Percentiles rank a stretch among this genome's conserved stretches.
Conservation (phyloP, 2,888 invertebrate species). For the Apodemia mormo region DNA sequence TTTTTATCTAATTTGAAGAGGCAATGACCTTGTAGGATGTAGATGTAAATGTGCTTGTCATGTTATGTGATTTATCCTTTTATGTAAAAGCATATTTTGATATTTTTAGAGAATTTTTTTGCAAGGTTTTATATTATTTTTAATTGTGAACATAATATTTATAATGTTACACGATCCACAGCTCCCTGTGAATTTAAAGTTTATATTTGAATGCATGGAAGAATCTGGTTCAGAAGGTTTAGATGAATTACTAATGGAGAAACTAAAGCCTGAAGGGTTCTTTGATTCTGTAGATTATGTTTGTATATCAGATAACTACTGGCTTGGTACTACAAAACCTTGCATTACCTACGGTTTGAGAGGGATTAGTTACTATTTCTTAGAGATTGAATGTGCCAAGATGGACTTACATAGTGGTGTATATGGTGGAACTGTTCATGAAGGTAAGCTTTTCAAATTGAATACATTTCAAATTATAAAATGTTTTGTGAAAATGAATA, state of each 20-base stretch:
- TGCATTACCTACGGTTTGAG: slow-evolving; percentile 98
- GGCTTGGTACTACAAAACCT: slow-evolving; percentile 98
- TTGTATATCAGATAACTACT: slow-evolving; percentile 99
- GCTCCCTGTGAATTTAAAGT: slow-evolving; percentile 90
- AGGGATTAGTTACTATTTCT: slow-evolving; percentile 94
- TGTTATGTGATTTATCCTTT: too few species aligned
- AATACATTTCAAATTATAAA: too few species aligned
- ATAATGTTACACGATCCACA: slow-evolving; percentile 40
- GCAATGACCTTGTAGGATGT: too few species aligned
- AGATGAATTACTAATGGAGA: slow-evolving; percentile 87
- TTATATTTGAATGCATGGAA: slow-evolving; percentile 99
- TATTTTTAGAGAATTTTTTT: too few species aligned
- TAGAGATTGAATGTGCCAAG: slow-evolving; percentile 92
- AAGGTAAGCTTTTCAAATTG: slow-evolving; percentile 67
- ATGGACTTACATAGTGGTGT: slow-evolving; percentile 98
- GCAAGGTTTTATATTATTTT: too few species aligned
- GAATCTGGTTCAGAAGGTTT: slow-evolving; percentile 98
- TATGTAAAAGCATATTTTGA: too few species aligned
- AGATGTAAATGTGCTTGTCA: too few species aligned
- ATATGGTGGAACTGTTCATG: slow-evolving; percentile 94
- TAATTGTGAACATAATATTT: too few species aligned
- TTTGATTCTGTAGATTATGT: slow-evolving; percentile 94
- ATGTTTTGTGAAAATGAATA: too few species aligned
- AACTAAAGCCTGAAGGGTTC: slow-evolving; percentile 85
- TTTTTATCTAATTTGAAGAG: too few species aligned